Conservation (phyloP, 2,888 invertebrate genomes). For the Drosophila testacea region DNA sequence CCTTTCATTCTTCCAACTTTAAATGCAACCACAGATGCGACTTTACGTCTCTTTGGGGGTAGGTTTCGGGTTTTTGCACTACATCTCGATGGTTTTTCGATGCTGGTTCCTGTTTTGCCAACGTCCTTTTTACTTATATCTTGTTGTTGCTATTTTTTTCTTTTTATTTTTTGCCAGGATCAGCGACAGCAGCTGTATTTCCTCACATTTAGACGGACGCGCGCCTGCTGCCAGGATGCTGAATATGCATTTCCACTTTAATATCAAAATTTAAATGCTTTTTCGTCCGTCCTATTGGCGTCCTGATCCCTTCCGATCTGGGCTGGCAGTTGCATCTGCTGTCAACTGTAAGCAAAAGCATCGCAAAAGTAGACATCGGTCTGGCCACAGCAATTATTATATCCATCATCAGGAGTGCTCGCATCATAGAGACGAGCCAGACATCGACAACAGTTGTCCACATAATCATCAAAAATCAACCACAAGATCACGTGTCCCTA, state of each 20-base stretch:
- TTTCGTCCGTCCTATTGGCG: conserved; percentile 31
- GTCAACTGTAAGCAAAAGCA: conserved; percentile 38
- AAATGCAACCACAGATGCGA: conserved; percentile 75
- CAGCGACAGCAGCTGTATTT: conserved; percentile 75
- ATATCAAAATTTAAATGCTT: conserved; percentile 80
- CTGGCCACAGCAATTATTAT: conserved; percentile 71
- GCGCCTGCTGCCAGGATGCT: conserved; percentile 80
- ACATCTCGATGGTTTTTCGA: conserved; percentile 19
- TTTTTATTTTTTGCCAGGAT: conserved; percentile 36
- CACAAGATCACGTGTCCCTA: conserved; percentile 33
- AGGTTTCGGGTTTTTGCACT: conserved; percentile 53
- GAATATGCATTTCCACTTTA: conserved; percentile 81
- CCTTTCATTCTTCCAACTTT: conserved; percentile 22
- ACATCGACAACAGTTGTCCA: conserved; percentile 54
- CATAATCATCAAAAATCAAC: conserved; percentile 22
- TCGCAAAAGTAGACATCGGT: conserved; percentile 35
- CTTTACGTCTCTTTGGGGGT: conserved; percentile 45
- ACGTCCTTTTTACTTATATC: conserved; percentile 44
- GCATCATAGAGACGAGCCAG: conserved; percentile 16
- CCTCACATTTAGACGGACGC: conserved; percentile 60
- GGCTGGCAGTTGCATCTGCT: conserved; percentile 71
- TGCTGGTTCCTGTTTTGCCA: conserved; percentile 55
- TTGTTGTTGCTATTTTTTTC: conserved; percentile 10
- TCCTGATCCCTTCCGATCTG: conserved; percentile 70
- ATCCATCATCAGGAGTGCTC: conserved; percentile 54